phyloP scores from a whole-genome alignment of 2,113 vertebrate species.

The Cyanoramphus novaezelandiae region DNA sequence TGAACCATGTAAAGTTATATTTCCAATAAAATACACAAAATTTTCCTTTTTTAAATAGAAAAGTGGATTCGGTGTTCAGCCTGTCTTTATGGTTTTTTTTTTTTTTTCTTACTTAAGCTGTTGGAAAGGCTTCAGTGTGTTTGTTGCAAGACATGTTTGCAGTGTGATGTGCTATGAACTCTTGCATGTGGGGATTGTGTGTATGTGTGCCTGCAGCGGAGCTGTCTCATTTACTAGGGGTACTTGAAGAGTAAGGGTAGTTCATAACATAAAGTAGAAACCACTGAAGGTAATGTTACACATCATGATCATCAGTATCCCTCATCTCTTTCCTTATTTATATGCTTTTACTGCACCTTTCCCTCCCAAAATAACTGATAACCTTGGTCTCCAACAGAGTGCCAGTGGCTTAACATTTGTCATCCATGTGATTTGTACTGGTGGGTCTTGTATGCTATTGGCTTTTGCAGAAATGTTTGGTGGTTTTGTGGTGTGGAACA shows the following conservation, averaged over 20 bases:
- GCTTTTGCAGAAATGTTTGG: conserved; percentile 16
- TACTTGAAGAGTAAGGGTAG: background rate
- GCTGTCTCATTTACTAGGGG: background rate
- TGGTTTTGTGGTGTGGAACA: conserved; percentile 31
- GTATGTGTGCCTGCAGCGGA: background rate
- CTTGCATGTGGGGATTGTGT: background rate
- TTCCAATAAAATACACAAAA: background rate
- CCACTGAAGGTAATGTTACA: background rate
- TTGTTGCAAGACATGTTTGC: background rate
- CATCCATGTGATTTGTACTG: background rate
- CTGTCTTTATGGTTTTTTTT: background rate
- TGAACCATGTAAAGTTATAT: background rate
- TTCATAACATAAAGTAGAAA: background rate
- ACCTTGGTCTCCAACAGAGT: background rate
- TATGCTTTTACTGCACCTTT: background rate
- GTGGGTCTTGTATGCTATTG: background rate
- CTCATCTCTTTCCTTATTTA: background rate
- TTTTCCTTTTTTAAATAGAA: background rate
- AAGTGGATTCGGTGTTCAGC: background rate
- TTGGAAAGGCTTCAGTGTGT: background rate
- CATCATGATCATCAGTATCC: background rate
- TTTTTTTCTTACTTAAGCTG: background rate
- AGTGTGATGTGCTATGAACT: background rate
- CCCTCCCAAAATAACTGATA: background rate
- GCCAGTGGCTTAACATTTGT: background rate